Evolutionary conservation across 2,888 invertebrate genomes (phyloP), one percentile per base, ranked within the genome.

Genomic region (Mimas tiliae): DNA sequence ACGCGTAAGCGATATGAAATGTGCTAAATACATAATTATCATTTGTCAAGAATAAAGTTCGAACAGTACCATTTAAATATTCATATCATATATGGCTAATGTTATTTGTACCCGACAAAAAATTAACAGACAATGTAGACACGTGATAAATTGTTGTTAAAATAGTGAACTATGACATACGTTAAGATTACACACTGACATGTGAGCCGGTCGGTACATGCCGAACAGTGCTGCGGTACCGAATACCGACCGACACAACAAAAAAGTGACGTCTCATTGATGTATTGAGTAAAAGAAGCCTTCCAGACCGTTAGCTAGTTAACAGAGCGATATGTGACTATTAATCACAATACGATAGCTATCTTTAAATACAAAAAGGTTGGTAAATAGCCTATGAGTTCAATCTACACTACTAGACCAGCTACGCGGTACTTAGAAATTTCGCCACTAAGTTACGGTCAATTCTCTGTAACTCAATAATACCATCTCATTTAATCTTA

Each of bases 141-240:
- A 83, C 81, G 80, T 86, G 87, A 90, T 88, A 83, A 87, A 87
- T 88, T 82, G 82, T 82, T 85, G 82, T 85, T 85, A 84, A 82
- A 88, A 90, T 82, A 85, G 86, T 89, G 89, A 90, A 90, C 90
- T 90, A 88, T 89, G 89, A 88, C 88, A 89, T 80, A 81, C 76
- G 82, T 80, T 82, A 77, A 77, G 72, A 78, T 76, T 75, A 74
- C 70, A 68, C 67, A 70, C 72, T 73, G 81, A 82, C 83, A 80
- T 73, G 77, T 71, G 77, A 78, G 83, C 77, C 70, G 70, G 75
- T 76, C 79, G 79, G 80, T 53, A 82, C 81, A 85, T 82, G 83
- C 82, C 81, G 79, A 81, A 73, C 79, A 65, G 69, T 71, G 76
- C 71, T 69, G 73, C 71, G 75, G 64, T 64, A 51, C 69, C 70